These are phyloP conservation scores for Reticulitermes speratus DNA, from an alignment of 1,140 invertebrate genomes.

Conservation along the genomic window DNA sequence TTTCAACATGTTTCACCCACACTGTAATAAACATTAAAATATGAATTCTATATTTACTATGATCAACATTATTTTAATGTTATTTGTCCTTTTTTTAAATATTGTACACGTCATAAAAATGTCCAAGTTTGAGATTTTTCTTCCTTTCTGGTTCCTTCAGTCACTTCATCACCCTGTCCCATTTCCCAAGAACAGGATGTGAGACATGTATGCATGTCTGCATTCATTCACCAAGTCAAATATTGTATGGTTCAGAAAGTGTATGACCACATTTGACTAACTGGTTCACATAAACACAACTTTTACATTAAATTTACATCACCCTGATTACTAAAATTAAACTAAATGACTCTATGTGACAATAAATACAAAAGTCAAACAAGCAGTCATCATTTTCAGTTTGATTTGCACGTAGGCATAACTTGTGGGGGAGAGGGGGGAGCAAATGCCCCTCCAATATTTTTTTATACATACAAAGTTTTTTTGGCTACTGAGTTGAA, in stretches of 20 bases:
- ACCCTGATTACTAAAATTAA: neutral
- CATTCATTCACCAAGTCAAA: neutral
- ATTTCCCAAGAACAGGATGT: neutral
- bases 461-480: no score
- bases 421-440: no score
- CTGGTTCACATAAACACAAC: neutral
- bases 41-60: neutral
- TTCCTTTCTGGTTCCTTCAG: neutral
- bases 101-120: constrained; percentile 7
- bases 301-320: neutral
- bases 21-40: constrained; percentile 15
- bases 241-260: neutral
- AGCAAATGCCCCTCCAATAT: no score
- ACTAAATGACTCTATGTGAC: neutral
- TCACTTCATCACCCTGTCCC: neutral
- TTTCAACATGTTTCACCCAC: neutral
- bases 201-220: neutral
- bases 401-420: neutral
- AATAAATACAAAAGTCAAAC: neutral
- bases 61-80: neutral
- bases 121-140: neutral
- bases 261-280: neutral
- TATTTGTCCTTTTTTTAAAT: neutral
- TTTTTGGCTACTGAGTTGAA: no score
- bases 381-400: neutral